Conservation (phyloP, 2,888 invertebrate genomes). For the Oasisia sp. region DNA sequence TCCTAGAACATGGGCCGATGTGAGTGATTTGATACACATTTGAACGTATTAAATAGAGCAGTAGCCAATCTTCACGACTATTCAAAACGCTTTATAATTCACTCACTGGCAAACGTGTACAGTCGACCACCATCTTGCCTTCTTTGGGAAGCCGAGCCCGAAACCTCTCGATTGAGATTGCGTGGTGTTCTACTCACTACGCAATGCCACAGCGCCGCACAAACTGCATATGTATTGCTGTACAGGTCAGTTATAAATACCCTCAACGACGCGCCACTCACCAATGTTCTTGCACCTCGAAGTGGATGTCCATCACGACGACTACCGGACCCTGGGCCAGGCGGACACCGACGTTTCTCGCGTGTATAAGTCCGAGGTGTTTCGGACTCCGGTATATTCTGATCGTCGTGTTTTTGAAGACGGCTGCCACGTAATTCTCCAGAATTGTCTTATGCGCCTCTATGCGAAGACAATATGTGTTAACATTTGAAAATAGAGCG, state of each 20-base stretch:
- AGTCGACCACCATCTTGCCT: too few species aligned
- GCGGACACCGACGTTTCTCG: not conserved
- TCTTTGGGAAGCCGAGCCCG: too few species aligned
- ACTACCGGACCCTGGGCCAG: not conserved
- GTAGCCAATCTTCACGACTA: too few species aligned
- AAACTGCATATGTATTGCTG: not conserved
- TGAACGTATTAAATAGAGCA: too few species aligned
- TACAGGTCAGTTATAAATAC: not conserved
- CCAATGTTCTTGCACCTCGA: not conserved
- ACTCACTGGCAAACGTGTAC: too few species aligned
- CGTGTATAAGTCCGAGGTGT: not conserved
- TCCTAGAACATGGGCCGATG: too few species aligned
- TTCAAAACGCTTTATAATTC: too few species aligned
- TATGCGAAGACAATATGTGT: not conserved
- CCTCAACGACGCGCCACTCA: not conserved
- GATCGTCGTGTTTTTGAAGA: not conserved
- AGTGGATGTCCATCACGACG: not conserved
- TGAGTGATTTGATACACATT: too few species aligned
- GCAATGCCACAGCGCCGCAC: not conserved
- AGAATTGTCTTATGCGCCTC: conserved; percentile 3
- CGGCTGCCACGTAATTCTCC: not conserved
- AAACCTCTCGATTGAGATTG: too few species aligned
- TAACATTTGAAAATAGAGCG: too few species aligned
- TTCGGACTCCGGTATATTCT: not conserved
- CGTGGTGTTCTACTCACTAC: not conserved